Evolutionary conservation across 2,113 vertebrate genomes (phyloP).

Genomic region (Morone chrysops): DNA sequence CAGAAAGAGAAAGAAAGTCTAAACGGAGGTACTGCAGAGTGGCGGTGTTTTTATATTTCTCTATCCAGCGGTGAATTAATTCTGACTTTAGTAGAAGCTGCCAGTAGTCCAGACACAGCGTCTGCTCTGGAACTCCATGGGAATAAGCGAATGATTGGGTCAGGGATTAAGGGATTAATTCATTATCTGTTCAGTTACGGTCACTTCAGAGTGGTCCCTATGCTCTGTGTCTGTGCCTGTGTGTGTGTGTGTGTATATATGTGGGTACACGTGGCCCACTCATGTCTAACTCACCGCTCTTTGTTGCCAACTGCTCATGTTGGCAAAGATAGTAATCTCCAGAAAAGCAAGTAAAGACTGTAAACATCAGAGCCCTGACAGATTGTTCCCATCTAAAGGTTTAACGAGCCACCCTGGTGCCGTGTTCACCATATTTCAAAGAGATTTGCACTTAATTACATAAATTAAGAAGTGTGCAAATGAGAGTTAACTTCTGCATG

Average conservation of each 20-base stretch:
- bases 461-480: conserved; percentile 38
- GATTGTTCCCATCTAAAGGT: conserved; percentile 28
- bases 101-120: conserved; percentile 33
- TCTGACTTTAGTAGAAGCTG: conserved; percentile 24
- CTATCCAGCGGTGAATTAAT: conserved; percentile 33
- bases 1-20: conserved; percentile 4
- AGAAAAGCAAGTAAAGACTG: conserved; percentile 41
- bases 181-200: conserved; percentile 68
- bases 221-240: conserved; percentile 20
- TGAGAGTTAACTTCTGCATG: conserved; percentile 18
- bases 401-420: conserved; percentile 1
- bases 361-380: conserved; percentile 57
- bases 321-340: conserved; percentile 46
- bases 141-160: conserved; percentile 70
- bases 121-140: conserved; percentile 41
- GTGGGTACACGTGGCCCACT: conserved; percentile 28
- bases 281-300: conserved; percentile 22
- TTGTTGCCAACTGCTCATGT: conserved; percentile 45
- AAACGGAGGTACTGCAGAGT: not conserved
- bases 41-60: conserved; percentile 18
- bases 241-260: conserved; percentile 7
- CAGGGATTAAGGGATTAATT: conserved; percentile 76
- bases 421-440: conserved; percentile 35
- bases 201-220: conserved; percentile 53
- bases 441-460: conserved; percentile 38